These are phyloP conservation scores for Vulpes ferrilata DNA, from an alignment of 2,113 vertebrate species.

Conservation along the genomic window DNA sequence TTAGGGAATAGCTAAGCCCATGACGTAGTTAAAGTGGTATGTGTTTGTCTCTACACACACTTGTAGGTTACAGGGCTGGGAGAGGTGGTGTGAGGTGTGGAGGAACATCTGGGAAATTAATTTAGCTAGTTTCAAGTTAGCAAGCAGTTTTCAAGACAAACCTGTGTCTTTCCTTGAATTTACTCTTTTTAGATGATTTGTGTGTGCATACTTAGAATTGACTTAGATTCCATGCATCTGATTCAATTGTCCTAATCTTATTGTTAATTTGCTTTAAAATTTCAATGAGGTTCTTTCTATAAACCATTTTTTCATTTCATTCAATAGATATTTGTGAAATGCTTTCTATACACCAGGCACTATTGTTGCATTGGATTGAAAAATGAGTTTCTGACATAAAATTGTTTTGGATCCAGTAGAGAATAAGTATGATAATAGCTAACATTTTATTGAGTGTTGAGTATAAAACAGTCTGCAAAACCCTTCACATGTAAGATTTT, in stretches of 20 bases:
- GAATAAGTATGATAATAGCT: not conserved
- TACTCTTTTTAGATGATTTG: not conserved
- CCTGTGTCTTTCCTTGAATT: constrained; percentile 12
- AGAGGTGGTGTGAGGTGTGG: not conserved
- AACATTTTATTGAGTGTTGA: not conserved
- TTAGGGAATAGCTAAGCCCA: not conserved
- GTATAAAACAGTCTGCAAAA: not conserved
- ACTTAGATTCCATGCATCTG: constrained; percentile 12
- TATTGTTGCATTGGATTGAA: not conserved
- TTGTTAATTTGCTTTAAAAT: constrained; percentile 56
- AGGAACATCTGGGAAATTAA: not conserved
- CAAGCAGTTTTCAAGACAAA: constrained; percentile 46
- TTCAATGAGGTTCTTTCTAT: not conserved
- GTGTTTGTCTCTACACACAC: not conserved
- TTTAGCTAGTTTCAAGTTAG: not conserved
- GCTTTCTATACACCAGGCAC: not conserved
- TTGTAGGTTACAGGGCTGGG: not conserved
- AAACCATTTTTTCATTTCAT: constrained; percentile 26
- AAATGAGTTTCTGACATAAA: constrained; percentile 47
- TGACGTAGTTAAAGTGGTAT: not conserved
- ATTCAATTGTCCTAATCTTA: constrained; percentile 53
- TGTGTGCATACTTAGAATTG: constrained; percentile 1
- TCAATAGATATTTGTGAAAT: constrained; percentile 20
- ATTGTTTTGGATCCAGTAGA: not conserved
- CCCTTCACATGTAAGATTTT: not conserved